A percentile compares a stretch with the other conserved stretches of the same genome.
phyloP scores from a whole-genome alignment of 2,113 vertebrate species.

The Percina caprodes region DNA sequence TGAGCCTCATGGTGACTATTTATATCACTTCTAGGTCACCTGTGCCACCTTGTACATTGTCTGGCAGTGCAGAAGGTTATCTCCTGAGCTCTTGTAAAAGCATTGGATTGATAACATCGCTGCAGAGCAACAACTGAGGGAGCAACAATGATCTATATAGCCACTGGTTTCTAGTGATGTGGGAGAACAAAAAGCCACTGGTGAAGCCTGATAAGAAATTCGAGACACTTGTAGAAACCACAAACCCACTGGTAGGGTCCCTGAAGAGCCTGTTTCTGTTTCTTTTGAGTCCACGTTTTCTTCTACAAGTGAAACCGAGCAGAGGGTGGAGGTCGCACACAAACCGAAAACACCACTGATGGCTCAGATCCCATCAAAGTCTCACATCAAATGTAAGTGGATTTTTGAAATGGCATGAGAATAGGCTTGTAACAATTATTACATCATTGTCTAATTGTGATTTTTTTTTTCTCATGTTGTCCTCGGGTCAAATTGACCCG shows the following conservation, averaged over 20 bases:
- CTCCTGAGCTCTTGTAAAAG: constrained; percentile 34
- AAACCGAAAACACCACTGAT: neutral
- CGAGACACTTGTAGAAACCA: neutral
- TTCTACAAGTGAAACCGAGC: neutral
- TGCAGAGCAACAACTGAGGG: neutral
- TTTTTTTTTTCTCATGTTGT: no score
- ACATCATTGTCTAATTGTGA: no score
- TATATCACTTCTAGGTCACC: neutral
- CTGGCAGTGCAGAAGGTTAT: constrained; percentile 14
- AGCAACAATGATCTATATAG: constrained; percentile 5
- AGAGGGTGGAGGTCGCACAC: neutral
- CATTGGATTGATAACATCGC: constrained; percentile 1
- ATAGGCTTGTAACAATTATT: neutral
- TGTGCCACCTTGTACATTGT: constrained; percentile 7
- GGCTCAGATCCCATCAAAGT: neutral
- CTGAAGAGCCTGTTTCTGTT: neutral
- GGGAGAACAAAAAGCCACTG: neutral
- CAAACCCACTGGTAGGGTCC: neutral
- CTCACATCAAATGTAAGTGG: neutral
- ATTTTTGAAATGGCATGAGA: neutral
- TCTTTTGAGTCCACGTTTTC: neutral
- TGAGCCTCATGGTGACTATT: neutral
- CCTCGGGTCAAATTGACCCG: no score
- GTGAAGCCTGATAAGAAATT: constrained; percentile 13
- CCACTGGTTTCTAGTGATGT: neutral